Conservation (phyloP, 2,797 vertebrate species). For the Strix occidentalis region DNA sequence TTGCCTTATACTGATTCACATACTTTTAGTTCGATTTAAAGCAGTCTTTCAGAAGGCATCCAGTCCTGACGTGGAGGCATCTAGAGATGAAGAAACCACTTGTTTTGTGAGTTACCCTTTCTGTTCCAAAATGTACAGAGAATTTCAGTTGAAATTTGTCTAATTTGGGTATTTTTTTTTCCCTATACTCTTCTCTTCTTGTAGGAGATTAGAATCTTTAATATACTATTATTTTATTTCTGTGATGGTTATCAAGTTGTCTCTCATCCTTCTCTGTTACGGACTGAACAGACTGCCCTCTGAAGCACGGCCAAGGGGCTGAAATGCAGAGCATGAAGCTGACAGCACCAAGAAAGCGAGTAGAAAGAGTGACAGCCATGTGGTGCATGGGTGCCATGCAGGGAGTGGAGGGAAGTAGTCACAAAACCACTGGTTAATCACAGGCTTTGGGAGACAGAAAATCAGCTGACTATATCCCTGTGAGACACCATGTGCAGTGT, state of each 20-base stretch:
- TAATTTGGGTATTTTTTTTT: background rate
- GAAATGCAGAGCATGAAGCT: background rate
- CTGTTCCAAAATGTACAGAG: background rate
- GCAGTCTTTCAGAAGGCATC: background rate
- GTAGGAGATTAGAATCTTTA: background rate
- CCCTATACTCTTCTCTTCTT: background rate
- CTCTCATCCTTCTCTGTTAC: background rate
- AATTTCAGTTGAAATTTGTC: background rate
- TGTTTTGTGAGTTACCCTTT: background rate
- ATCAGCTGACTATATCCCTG: background rate
- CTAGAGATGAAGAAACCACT: background rate
- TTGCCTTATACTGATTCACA: background rate
- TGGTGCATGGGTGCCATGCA: background rate
- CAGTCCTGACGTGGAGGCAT: background rate
- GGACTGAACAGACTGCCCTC: background rate
- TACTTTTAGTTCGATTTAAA: background rate
- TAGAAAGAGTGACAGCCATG: fast-evolving
- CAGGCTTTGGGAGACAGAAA: background rate
- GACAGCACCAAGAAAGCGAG: background rate
- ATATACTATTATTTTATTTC: background rate
- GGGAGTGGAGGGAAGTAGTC: background rate
- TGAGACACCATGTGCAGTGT: fast-evolving
- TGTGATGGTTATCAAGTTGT: background rate
- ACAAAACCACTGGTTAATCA: background rate
- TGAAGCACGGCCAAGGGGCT: background rate